These are phyloP conservation scores for Blera fallax DNA, from an alignment of 2,888 invertebrate species.

Conservation along the genomic window DNA sequence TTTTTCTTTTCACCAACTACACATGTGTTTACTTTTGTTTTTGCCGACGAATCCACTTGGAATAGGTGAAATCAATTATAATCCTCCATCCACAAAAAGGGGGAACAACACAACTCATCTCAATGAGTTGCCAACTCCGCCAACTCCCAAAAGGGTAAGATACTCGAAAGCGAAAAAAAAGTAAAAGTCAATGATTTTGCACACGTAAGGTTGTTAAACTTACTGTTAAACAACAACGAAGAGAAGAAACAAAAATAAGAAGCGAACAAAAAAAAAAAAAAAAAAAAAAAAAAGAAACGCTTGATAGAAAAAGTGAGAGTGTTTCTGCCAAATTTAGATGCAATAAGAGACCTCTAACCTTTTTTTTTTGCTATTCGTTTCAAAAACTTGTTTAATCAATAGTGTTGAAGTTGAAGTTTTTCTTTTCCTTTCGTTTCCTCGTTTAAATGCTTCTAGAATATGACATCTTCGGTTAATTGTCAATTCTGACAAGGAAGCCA, in stretches of 20 bases:
- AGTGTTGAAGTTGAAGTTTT: not conserved
- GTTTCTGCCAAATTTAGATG: conserved; percentile 8
- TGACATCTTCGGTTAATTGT: not conserved
- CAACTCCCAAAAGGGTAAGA: not conserved
- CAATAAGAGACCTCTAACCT: conserved; percentile 30
- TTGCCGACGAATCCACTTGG: not conserved
- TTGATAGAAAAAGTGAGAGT: conserved; percentile 39
- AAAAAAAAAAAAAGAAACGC: not conserved
- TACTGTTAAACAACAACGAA: not conserved
- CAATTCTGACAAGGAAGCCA: not conserved
- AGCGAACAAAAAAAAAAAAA: not conserved
- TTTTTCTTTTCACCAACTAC: not conserved
- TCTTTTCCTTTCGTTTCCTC: not conserved
- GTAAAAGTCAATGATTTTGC: conserved; percentile 49
- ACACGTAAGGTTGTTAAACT: conserved; percentile 54
- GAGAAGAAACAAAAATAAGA: not conserved
- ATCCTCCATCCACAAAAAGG: not conserved
- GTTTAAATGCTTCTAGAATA: not conserved
- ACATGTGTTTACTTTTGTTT: no score
- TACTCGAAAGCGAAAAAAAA: conserved; percentile 5
- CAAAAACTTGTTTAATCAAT: conserved; percentile 41
- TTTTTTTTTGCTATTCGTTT: not conserved
- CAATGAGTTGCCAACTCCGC: not conserved
- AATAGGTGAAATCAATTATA: conserved; percentile 27
- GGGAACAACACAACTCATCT: not conserved